These are phyloP conservation scores for Dendrolimus houi DNA, from an alignment of 2,888 invertebrate genomes.

Conservation along the genomic window DNA sequence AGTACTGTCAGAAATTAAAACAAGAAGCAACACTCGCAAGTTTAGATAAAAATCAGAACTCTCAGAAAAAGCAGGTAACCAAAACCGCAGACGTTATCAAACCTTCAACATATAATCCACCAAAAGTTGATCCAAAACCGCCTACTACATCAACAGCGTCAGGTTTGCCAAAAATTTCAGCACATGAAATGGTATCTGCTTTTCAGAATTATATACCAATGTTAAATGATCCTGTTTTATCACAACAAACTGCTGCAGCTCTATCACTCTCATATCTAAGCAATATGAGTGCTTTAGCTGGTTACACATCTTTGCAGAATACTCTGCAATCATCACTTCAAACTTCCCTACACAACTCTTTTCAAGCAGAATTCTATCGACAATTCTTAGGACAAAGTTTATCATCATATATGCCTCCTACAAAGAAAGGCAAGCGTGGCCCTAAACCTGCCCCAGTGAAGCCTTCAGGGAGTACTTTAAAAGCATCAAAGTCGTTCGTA, in stretches of 20 bases:
- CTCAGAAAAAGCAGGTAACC: slow-evolving; percentile 49
- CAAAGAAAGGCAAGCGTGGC: slow-evolving; percentile 57
- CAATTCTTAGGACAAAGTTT: slow-evolving; percentile 51
- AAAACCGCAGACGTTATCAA: slow-evolving; percentile 37
- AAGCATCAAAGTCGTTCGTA: slow-evolving; percentile 30
- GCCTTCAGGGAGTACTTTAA: not conserved
- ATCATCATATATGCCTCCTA: slow-evolving; percentile 45
- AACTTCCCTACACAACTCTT: slow-evolving; percentile 44
- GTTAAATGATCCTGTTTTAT: slow-evolving; percentile 47
- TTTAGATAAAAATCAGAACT: slow-evolving; percentile 48
- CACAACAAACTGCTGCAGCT: slow-evolving; percentile 58
- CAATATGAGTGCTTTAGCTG: slow-evolving; percentile 50
- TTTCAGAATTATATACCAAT: slow-evolving; percentile 58
- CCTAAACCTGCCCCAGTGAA: slow-evolving; percentile 28
- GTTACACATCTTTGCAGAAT: slow-evolving; percentile 46
- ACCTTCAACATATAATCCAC: slow-evolving; percentile 14
- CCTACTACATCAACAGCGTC: slow-evolving; percentile 17
- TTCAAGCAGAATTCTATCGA: slow-evolving; percentile 63
- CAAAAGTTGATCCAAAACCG: slow-evolving; percentile 35
- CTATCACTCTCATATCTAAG: slow-evolving; percentile 50
- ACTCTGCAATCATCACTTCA: slow-evolving; percentile 45
- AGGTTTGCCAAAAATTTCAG: slow-evolving; percentile 45
- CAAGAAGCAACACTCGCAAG: slow-evolving; percentile 62
- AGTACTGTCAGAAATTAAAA: slow-evolving; percentile 80
- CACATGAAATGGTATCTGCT: slow-evolving; percentile 52